These are phyloP conservation scores for Tupaia chinensis DNA, from an alignment of 2,113 vertebrate genomes.

Conservation along the genomic window DNA sequence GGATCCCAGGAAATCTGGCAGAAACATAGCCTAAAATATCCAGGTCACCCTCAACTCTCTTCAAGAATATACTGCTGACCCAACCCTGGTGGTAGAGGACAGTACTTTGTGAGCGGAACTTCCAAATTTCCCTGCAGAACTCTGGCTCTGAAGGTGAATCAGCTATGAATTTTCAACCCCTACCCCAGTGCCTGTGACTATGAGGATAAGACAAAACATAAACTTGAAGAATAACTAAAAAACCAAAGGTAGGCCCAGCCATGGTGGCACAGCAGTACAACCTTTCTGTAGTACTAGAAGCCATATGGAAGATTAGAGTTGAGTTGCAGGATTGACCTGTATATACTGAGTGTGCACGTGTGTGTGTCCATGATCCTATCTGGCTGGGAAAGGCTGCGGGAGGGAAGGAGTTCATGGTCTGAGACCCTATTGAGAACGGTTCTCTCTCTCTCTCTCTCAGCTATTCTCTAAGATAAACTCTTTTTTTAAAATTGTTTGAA, in stretches of 20 bases:
- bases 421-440: no score
- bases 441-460: no score
- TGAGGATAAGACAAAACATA: background rate
- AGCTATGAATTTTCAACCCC: background rate
- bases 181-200: background rate
- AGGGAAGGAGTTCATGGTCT: no score
- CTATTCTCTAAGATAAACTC: no score
- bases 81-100: background rate
- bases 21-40: background rate
- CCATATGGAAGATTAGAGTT: no score
- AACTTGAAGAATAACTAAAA: background rate
- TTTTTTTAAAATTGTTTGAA: background rate
- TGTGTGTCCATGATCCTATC: no score
- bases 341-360: no score
- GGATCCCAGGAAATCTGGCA: background rate
- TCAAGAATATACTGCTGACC: background rate
- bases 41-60: background rate
- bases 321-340: no score
- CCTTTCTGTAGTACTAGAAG: no score
- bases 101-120: background rate
- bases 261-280: no score
- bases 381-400: no score
- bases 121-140: background rate
- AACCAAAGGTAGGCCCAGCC: background rate
- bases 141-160: no score